Base-by-base conservation (phyloP, 2,888 invertebrate species). In the Tetragonisca angustula region DNA sequence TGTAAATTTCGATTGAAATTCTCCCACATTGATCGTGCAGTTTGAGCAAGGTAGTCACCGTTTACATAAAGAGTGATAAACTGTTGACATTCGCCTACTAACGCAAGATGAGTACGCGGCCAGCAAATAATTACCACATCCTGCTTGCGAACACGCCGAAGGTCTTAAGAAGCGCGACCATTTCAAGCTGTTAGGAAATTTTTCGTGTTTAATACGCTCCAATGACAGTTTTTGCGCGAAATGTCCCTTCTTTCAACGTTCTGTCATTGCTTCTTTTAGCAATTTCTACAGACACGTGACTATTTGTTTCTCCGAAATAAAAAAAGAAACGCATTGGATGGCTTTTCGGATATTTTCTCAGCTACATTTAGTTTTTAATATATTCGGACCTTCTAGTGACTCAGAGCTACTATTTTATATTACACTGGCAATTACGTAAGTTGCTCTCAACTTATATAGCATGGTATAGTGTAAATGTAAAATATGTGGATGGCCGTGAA, bases 31-130 rank as follows among this genome's bases (percentile, higher is more conserved):
- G 64, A 65, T 69, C 71, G 49, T 9, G 54, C 43, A 54, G 61
- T n/a, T 43, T 9, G 36, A 50, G 49, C 32, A 68, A 64, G 69
- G 59, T 70, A 54, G 81, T 77, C 79, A 56, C 49, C 78, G 79
- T 87, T 87, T 85, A 80, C 82, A 81, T 32, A 81, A 83, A 77
- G 79, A 69, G 59, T 70, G 87, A 87, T 83, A 83, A 83, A 87
- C 80, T 83, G 85, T 87, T 83, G 87, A 85, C 88, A 81, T 83
- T 85, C 85, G 87, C 81, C 81, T 78, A 87, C 80, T 74, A 79
- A 56, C 78, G 79, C 74, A 32, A 77, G 83, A 85, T 78, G 82
- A 80, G 82, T 84, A 84, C 79, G 85, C 79, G 79, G 75, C 9
- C 67, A 76, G 78, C 77, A 80, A 83, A 85, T 81, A 85, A 87